phyloP scores from a whole-genome alignment of 2,797 vertebrate genomes.

The Todus mexicanus region DNA sequence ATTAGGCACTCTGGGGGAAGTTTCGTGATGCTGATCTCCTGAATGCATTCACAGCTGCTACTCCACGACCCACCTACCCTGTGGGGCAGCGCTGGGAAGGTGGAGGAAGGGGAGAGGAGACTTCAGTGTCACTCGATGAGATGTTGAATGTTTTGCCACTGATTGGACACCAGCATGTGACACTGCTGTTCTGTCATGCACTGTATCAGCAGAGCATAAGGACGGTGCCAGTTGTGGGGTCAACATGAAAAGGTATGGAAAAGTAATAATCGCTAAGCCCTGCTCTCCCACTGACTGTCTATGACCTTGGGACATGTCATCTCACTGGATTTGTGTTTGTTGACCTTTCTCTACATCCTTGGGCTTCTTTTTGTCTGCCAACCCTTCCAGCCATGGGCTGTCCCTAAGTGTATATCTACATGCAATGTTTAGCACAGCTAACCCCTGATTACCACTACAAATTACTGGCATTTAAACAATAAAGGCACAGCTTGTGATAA shows the following conservation, averaged over 20 bases:
- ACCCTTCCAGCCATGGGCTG: not conserved
- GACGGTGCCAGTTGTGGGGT: not conserved
- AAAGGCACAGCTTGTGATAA: not conserved
- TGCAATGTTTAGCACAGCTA: not conserved
- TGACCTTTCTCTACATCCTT: not conserved
- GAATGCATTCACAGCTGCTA: not conserved
- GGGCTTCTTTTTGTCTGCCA: not conserved
- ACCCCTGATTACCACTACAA: not conserved
- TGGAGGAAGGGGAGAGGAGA: not conserved
- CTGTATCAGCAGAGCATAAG: not conserved
- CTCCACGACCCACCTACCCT: not conserved
- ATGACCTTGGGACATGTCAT: not conserved
- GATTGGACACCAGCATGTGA: not conserved
- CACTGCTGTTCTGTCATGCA: accelerated
- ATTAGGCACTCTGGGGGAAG: not conserved
- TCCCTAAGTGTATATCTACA: not conserved
- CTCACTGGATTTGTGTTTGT: not conserved
- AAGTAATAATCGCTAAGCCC: not conserved
- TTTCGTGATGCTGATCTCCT: not conserved
- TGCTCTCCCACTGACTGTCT: not conserved
- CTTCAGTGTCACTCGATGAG: not conserved
- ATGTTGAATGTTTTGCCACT: not conserved
- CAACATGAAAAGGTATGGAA: not conserved
- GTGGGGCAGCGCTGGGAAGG: not conserved
- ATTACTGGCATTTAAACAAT: not conserved